Conservation (phyloP, 1,140 invertebrate genomes). For the Macrobrachium nipponense region DNA sequence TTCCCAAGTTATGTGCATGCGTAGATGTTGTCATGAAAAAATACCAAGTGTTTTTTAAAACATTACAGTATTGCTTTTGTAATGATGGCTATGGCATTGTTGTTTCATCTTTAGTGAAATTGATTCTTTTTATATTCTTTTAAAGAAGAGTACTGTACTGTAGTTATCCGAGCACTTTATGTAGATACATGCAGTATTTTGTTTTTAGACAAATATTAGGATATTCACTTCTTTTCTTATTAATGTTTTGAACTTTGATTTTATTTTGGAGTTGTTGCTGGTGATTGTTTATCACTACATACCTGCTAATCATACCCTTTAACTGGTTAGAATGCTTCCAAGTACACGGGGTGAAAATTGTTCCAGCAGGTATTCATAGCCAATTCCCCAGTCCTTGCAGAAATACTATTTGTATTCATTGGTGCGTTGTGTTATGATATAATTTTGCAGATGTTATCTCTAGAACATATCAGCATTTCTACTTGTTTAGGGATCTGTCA, state of each 20-base stretch:
- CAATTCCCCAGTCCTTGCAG: too few species aligned
- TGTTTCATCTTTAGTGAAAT: background rate
- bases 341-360: too few species aligned
- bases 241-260: background rate
- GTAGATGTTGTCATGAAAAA: background rate
- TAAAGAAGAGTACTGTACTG: background rate
- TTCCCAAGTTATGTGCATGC: background rate
- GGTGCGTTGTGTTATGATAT: too few species aligned
- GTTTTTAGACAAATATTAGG: background rate
- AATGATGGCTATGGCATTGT: background rate
- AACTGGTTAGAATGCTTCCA: too few species aligned
- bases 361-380: too few species aligned
- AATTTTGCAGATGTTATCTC: too few species aligned
- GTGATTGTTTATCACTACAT: too few species aligned
- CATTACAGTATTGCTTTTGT: background rate
- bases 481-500: too few species aligned
- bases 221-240: background rate
- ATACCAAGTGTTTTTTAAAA: background rate
- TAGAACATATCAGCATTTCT: too few species aligned
- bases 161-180: background rate
- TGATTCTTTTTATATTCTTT: background rate
- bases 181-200: background rate
- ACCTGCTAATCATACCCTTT: too few species aligned
- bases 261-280: background rate
- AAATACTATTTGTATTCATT: too few species aligned